Base-by-base conservation (phyloP, 2,888 invertebrate species). In the Andricus quercusramuli region DNA sequence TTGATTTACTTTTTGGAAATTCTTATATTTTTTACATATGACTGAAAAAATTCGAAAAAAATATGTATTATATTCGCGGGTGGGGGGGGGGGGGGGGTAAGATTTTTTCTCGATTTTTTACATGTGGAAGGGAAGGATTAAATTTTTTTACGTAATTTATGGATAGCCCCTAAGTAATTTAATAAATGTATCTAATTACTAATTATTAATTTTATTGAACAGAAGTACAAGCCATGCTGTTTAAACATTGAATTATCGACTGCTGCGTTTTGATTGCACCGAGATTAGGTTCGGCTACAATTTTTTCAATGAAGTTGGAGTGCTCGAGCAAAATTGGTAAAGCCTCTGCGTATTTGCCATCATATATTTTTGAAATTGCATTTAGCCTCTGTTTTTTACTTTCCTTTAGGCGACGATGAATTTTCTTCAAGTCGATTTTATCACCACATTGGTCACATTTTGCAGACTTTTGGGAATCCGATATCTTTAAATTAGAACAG, bases 221-320 rank as follows among this genome's bases (percentile, higher is more conserved):
- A 29, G 82, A 83, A 11, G 83, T 86, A 79, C 86, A 89, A 5
- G 90, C 89, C 81, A 90, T 85, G 64, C 89, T 89, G 85, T 92
- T 92, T 78, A 89, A 91, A 86, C 92, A 92, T 78, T 92, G 92
- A 79, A 92, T 88, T 78, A 92, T 90, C 64, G 92, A 90, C 80
- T 92, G 92, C 81, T 92, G 92, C 20, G 92, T 91, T 86, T 92
- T 92, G 78, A 92, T 88, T 74, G 88, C 85, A 81, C 92, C 92
- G 25, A 91, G 86, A 82, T 88, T 90, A 20, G 91, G 92, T 29
- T 87, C 86, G n/a, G 76, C 81, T 37, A 92, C 83, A 66, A 87
- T 82, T 84, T 90, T 91, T 47, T 91, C 90, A 77, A 91, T 81
- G 51, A 90, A 87, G 5, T 84, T 80, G 32, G 88, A 84, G 77